Conservation (phyloP, 2,888 invertebrate species). For the Oligia fasciuncula region DNA sequence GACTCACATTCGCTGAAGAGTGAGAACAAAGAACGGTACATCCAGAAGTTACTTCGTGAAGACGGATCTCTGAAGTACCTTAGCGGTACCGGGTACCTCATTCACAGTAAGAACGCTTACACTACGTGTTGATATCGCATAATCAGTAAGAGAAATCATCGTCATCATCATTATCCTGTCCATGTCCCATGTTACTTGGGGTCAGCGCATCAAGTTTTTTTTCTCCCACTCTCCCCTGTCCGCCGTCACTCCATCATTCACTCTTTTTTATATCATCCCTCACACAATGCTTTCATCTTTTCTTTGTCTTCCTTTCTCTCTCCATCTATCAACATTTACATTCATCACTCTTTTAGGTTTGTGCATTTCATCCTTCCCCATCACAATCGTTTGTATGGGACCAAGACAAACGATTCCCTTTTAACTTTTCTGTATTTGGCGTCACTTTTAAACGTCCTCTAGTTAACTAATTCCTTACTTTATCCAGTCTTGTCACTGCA, state of each 20-base stretch:
- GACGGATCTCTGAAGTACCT: conserved; percentile 91
- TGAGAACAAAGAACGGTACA: conserved; percentile 87
- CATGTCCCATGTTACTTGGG: too few relatives aligned
- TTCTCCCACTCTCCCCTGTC: background rate
- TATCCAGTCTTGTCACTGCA: background rate
- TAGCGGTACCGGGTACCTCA: conserved; percentile 92
- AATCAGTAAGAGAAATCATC: background rate
- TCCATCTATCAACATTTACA: background rate
- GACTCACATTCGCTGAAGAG: conserved; percentile 90
- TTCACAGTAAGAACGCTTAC: conserved; percentile 75
- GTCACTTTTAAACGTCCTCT: background rate
- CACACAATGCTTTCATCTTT: background rate
- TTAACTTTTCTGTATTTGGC: too few relatives aligned
- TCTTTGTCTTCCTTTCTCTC: background rate
- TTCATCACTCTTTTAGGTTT: background rate
- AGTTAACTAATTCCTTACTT: background rate
- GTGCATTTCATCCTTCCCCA: background rate
- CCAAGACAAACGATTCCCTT: background rate
- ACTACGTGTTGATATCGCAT: background rate
- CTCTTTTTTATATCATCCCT: background rate
- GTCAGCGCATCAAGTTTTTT: background rate
- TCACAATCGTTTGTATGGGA: background rate
- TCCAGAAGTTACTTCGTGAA: conserved; percentile 89
- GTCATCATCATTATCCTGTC: too few relatives aligned
- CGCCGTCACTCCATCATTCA: background rate